phyloP scores from a whole-genome alignment of 2,113 vertebrate species.

The rabbit (Oryctolagus cuniculus) region mOryCun1.1 NC_091432.1:154845001-154845500 shows the following conservation, averaged over 20 bases:
- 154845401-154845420: background rate
- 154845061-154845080: too few species aligned
- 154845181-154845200: background rate
- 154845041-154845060: too few species aligned
- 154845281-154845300: background rate
- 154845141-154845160: too few species aligned
- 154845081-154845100: too few species aligned
- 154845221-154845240: background rate
- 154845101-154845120: too few species aligned
- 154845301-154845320: background rate
- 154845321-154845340: background rate
- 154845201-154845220: background rate
- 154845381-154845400: background rate
- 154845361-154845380: slow-evolving; percentile 7
- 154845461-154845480: background rate
- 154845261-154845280: background rate
- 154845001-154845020: too few species aligned
- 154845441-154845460: background rate
- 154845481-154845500: slow-evolving; percentile 40
- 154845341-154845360: slow-evolving; percentile 47
- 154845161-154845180: background rate
- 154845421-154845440: slow-evolving; percentile 23
- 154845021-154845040: too few species aligned
- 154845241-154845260: background rate
- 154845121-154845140: too few species aligned